Evolutionary conservation across 2,113 vertebrate genomes (phyloP), one percentile per base, ranked within the genome.

Genomic region (Xerus inauris): DNA sequence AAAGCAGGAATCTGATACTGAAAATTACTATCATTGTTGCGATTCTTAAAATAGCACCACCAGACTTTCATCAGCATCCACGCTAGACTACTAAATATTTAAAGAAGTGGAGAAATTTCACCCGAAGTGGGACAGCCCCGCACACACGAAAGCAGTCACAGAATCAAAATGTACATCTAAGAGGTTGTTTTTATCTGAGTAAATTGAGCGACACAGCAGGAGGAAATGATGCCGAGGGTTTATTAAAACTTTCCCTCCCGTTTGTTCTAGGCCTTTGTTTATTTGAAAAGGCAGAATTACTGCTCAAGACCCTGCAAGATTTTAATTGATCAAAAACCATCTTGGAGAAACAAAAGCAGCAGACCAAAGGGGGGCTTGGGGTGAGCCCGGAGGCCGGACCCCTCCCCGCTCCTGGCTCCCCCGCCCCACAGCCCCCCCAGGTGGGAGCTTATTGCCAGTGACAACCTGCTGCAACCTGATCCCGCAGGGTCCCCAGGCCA

Each of bases 51-150:
- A 99, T 98, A 99, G 98, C 98, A 98, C 98, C 98, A 98, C 98
- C 99, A 99, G 99, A 99, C 99, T 99, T 99, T 99, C 99, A 99
- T 99, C 99, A 99, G 99, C 99, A 99, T 99, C 99, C 98, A 98
- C 65, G 92, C 99, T 98, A 99, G 99, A 99, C 99, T 99, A 98
- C 99, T 99, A 99, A 99, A 99, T 99, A 99, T 99, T 99, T 99
- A 99, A 99, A 99, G 99, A 99, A 99, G 98, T 99, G 98, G 98
- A 98, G 99, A 98, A 97, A 98, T 99, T 98, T 99, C 98, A 99
- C 97, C 98, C 98, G 97, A 98, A 98, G 98, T 98, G 97, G 98
- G 98, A 97, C 97, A 97, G 97, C 97, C 97, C 97, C 0, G 49
- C 94, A 98, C 98, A 98, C 98, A 98, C 91, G 97, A 98, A 98